These are phyloP conservation scores for Pseudoips prasinana DNA, from an alignment of 2,888 invertebrate species.

Conservation along the genomic window DNA sequence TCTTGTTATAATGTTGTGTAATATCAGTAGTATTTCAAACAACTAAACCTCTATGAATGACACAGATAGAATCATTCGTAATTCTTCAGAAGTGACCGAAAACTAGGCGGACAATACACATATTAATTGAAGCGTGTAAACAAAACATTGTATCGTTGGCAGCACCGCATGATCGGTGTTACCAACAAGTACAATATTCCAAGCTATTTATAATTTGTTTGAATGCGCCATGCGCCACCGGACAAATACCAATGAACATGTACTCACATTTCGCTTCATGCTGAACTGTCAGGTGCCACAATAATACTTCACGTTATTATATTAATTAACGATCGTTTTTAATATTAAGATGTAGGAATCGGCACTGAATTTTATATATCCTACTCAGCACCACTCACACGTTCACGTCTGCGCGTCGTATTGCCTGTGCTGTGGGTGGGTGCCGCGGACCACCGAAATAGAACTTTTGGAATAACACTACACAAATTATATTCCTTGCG, in stretches of 20 bases:
- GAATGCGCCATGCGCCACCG: constrained; percentile 22
- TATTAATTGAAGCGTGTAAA: constrained; percentile 43
- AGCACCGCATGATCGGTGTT: constrained; percentile 43
- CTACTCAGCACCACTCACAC: constrained; percentile 58
- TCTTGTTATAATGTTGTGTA: constrained; percentile 28
- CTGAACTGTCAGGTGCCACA: constrained; percentile 46
- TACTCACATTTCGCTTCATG: constrained; percentile 80
- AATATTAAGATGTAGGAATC: constrained; percentile 30
- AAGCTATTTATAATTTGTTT: constrained; percentile 41
- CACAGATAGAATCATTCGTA: too few relatives aligned
- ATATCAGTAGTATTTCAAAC: constrained; percentile 1
- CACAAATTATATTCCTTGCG: constrained; percentile 76
- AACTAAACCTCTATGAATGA: too few relatives aligned
- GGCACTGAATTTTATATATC: constrained; percentile 51
- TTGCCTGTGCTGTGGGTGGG: constrained; percentile 61
- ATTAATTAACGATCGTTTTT: constrained; percentile 28
- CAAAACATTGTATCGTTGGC: constrained; percentile 56
- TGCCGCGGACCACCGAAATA: constrained; percentile 72
- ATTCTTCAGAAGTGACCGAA: too few relatives aligned
- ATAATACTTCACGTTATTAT: constrained; percentile 30
- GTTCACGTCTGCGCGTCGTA: constrained; percentile 56
- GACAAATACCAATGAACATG: constrained; percentile 26
- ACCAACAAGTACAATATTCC: constrained; percentile 43
- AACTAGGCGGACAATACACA: too few relatives aligned
- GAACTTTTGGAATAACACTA: constrained; percentile 78